Conservation (phyloP, 2,797 vertebrate genomes). For the Emydoidea blandingii region DNA sequence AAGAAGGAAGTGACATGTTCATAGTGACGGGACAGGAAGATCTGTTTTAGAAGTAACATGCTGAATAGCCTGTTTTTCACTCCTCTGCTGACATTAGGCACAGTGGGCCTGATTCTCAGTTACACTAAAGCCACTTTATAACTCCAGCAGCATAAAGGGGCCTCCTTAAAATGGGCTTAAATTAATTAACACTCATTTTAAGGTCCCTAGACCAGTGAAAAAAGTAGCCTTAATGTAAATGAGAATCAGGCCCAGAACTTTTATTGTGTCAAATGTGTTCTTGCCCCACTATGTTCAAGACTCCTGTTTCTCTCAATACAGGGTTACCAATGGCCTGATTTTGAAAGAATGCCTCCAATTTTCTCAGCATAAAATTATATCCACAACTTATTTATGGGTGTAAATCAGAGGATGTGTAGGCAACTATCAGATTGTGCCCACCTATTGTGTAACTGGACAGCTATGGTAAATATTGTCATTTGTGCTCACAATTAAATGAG, state of each 20-base stretch:
- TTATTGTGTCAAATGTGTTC: not conserved
- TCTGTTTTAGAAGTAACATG: too few species aligned
- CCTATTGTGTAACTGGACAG: not conserved
- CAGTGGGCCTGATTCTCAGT: not conserved
- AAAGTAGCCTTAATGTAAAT: not conserved
- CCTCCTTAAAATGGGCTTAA: too few species aligned
- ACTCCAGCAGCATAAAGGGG: not conserved
- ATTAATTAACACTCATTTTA: not conserved
- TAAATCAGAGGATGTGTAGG: not conserved
- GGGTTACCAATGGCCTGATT: not conserved
- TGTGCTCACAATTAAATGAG: not conserved
- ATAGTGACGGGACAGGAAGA: not conserved
- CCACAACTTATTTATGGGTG: not conserved
- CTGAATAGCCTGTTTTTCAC: too few species aligned
- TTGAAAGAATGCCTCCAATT: not conserved
- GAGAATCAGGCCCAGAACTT: not conserved
- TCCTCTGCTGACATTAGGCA: not conserved
- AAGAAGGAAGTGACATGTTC: not conserved
- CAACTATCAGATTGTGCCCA: not conserved
- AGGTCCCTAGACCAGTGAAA: not conserved
- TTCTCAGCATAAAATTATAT: not conserved
- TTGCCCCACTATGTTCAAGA: not conserved
- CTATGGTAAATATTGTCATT: not conserved
- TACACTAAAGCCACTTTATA: not conserved
- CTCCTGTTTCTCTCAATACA: accelerated